Evolutionary conservation across 2,888 invertebrate genomes (phyloP), one percentile per base, ranked within the genome.

Genomic region (Scelioninae gen. 1): DNA sequence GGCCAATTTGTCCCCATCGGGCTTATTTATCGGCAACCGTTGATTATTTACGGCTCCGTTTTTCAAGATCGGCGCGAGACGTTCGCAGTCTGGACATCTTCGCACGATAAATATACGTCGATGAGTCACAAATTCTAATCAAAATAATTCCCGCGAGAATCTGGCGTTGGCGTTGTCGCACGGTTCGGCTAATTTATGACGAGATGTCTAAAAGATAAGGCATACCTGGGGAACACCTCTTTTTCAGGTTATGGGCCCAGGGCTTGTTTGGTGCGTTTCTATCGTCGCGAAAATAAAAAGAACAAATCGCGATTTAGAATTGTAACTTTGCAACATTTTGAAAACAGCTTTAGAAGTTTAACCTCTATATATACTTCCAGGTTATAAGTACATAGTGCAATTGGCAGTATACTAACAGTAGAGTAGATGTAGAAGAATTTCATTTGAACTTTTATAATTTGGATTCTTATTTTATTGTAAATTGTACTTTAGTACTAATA

Each of bases 221-320:
- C 90, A 90, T 91, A 91, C 91, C 91, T 91, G 91, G 90, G 86
- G 90, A 91, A 92, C 91, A 92, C 91, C 91, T 91, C 89, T 87
- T 89, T 74, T 89, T 88, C 89, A 90, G 90, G 89, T 91, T 89
- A 90, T 88, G 89, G 88, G 88, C 89, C 88, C 84, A 87, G 86
- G 31, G 86, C 88, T 90, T 87, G 88, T 86, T 88, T 88, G 29
- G 10, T 58, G 55, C 78, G 58, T 77, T 75, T 69, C 58, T 66
- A 68, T 71, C 82, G n/a, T n/a, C n/a, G n/a, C n/a, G n/a, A n/a
- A n/a, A n/a, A n/a, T n/a, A n/a, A n/a, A n/a, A n/a, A n/a, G n/a
- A n/a, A n/a, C n/a, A n/a, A n/a, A n/a, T n/a, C n/a, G n/a, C n/a
- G n/a, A n/a, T n/a, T n/a, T n/a, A n/a, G n/a, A n/a, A n/a, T n/a